Conservation (phyloP, 2,888 invertebrate species). For the Drosophila merina region DNA sequence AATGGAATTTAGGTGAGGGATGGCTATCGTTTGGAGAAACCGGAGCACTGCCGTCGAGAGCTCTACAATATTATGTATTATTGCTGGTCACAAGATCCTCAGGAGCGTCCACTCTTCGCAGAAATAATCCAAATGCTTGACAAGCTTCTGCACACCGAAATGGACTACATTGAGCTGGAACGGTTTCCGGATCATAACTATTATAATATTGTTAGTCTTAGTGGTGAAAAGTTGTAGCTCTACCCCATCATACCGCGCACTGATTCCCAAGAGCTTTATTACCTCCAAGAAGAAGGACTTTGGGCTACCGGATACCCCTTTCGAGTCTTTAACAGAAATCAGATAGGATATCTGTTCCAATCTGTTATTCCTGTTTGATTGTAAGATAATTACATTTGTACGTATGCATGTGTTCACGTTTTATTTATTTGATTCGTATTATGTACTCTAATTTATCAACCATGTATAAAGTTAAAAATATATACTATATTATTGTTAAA, state of each 20-base stretch:
- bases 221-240: slow-evolving; percentile 90
- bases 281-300: slow-evolving; percentile 28
- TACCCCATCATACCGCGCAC: slow-evolving; percentile 34
- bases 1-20: slow-evolving; percentile 88
- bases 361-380: slow-evolving; percentile 24
- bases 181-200: slow-evolving; percentile 97
- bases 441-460: slow-evolving; percentile 32
- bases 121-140: slow-evolving; percentile 93
- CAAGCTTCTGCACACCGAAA: slow-evolving; percentile 93
- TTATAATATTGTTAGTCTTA: slow-evolving; percentile 93
- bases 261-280: slow-evolving; percentile 72
- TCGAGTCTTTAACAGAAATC: slow-evolving; percentile 7
- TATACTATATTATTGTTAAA: slow-evolving; percentile 26
- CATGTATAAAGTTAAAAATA: slow-evolving; percentile 24
- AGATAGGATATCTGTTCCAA: background rate
- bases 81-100: slow-evolving; percentile 95
- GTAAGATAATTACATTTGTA: slow-evolving; percentile 16
- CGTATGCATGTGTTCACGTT: slow-evolving; percentile 28
- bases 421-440: slow-evolving; percentile 36
- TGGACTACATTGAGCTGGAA: slow-evolving; percentile 96
- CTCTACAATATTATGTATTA: slow-evolving; percentile 97
- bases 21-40: slow-evolving; percentile 95
- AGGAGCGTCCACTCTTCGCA: slow-evolving; percentile 92
- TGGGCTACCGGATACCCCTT: background rate
- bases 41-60: slow-evolving; percentile 96